Conservation (phyloP, 2,797 vertebrate genomes). For the Sternarchorhynchus goeldii region DNA sequence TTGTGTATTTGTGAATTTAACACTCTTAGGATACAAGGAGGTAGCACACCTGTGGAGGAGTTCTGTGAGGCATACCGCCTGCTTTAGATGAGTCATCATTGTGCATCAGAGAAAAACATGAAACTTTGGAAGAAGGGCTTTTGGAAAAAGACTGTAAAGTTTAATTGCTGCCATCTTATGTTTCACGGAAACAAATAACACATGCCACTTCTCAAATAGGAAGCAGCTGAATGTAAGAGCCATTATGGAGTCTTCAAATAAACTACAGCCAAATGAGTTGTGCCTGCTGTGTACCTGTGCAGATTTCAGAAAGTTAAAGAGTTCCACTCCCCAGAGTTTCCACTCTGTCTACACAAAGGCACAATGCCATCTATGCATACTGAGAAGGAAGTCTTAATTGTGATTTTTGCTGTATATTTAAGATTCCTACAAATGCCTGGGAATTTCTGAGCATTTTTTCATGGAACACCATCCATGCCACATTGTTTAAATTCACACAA, state of each 20-base stretch:
- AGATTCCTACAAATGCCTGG: no score
- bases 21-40: no score
- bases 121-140: conserved; percentile 21
- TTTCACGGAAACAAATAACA: conserved; percentile 45
- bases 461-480: no score
- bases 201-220: conserved; percentile 32
- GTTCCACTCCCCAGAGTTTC: no score
- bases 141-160: conserved; percentile 51
- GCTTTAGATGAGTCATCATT: conserved; percentile 39
- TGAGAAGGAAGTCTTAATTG: no score
- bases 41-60: conserved; percentile 11
- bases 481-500: no score
- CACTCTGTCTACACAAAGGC: no score
- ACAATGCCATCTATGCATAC: no score
- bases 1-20: no score
- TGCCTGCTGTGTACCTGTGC: neutral
- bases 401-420: no score
- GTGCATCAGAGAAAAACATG: conserved; percentile 28
- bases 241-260: conserved; percentile 21
- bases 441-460: no score
- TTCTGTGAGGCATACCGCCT: conserved; percentile 4
- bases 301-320: neutral
- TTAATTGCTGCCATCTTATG: conserved; percentile 42
- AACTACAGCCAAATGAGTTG: conserved; percentile 12
- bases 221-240: conserved; percentile 41